A percentile compares a stretch with the other conserved stretches of the same genome.
Evolutionary conservation across 2,797 vertebrate species (phyloP).

Genomic region (Ataeniobius toweri): DNA sequence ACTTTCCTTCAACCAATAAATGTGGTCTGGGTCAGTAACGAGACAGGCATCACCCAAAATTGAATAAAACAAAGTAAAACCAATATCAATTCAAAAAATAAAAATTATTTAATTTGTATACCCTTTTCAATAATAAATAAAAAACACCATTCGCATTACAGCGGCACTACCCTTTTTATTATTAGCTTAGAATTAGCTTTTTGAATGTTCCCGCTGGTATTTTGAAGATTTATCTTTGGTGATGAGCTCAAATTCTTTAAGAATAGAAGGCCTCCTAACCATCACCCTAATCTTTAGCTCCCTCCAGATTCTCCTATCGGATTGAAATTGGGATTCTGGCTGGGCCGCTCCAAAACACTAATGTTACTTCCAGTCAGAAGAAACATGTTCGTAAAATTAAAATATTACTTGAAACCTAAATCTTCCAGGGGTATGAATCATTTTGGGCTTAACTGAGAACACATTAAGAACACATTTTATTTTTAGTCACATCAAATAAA

Average conservation of each 20-base stretch:
- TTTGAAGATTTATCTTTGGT: neutral
- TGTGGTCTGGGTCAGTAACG: neutral
- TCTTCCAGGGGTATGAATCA: neutral
- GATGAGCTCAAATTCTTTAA: neutral
- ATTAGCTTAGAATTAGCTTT: neutral
- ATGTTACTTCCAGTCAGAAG: neutral
- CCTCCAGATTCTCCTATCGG: neutral
- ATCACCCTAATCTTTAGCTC: constrained; percentile 1
- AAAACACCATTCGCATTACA: neutral
- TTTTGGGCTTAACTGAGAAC: neutral
- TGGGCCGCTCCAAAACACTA: neutral
- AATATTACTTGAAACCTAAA: neutral
- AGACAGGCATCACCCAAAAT: neutral
- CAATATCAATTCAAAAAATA: neutral
- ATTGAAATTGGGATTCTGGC: neutral
- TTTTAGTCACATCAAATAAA: neutral
- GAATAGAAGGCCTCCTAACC: neutral
- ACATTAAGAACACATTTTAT: neutral
- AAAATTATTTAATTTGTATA: neutral
- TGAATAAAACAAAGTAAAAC: neutral
- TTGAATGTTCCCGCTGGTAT: neutral
- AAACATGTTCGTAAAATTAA: neutral
- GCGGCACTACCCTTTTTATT: neutral
- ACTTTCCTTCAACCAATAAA: neutral
- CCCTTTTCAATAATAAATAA: neutral